phyloP scores from a whole-genome alignment of 1,140 invertebrate genomes.

The Drosophila murphyi region DNA sequence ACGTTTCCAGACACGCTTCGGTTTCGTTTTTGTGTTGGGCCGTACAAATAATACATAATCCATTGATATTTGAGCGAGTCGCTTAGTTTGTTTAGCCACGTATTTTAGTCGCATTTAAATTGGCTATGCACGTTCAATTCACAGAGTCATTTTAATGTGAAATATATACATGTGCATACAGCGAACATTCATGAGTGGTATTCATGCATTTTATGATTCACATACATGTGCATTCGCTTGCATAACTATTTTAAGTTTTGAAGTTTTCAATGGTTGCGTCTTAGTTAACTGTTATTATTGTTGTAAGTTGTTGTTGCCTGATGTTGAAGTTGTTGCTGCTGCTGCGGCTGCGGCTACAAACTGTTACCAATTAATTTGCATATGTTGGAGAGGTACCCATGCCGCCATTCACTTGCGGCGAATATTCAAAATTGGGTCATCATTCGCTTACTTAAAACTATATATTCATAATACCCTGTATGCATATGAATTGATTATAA shows the following conservation, averaged over 20 bases:
- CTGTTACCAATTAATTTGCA: slow-evolving; percentile 81
- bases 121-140: slow-evolving; percentile 70
- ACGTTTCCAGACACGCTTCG: slow-evolving; percentile 49
- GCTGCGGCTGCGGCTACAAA: slow-evolving; percentile 51
- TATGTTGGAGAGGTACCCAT: slow-evolving; percentile 57
- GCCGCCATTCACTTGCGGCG: slow-evolving; percentile 66
- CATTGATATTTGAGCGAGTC: slow-evolving; percentile 37
- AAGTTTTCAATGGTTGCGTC: slow-evolving; percentile 59
- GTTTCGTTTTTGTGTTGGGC: slow-evolving; percentile 12
- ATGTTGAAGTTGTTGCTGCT: slow-evolving; percentile 35
- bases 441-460: slow-evolving; percentile 22
- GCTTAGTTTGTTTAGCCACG: slow-evolving; percentile 23
- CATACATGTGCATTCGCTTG: slow-evolving; percentile 58
- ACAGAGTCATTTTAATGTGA: slow-evolving; percentile 31
- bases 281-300: slow-evolving; percentile 51
- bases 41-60: slow-evolving; percentile 5
- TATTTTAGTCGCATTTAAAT: slow-evolving; percentile 48
- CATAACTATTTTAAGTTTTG: slow-evolving; percentile 53
- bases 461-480: slow-evolving; percentile 32
- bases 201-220: slow-evolving; percentile 50
- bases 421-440: slow-evolving; percentile 68
- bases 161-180: slow-evolving; percentile 27
- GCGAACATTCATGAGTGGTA: slow-evolving; percentile 39
- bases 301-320: slow-evolving; percentile 41
- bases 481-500: neutral